Base-by-base conservation (phyloP, 2,113 vertebrate genomes). In the Callionymus lyra region DNA sequence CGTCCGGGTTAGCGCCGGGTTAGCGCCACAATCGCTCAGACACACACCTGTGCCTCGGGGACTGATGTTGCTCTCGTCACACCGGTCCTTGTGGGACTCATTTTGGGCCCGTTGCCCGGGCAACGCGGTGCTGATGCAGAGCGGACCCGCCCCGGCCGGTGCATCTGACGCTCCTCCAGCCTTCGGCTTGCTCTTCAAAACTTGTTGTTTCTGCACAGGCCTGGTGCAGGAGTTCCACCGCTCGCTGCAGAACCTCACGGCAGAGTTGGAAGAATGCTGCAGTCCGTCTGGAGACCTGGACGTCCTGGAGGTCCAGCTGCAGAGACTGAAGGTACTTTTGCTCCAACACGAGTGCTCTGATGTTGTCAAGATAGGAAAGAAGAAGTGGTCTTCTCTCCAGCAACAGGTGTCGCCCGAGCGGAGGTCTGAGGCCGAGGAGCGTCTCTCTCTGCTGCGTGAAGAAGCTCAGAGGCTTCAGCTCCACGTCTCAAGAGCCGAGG, bases 201-300 rank as follows among this genome's bases (percentile, higher is more conserved):
- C 35, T 10, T n/a, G 33, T n/a, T 31, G 10, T 53, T 44, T 12
- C 61, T 12, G 47, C 47, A 61, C 82, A 99, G 95, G 85, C 31
- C 84, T 89, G 12, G 81, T 93, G 70, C 82, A 86, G 63, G 85
- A 83, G 70, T 99, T 98, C 63, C 88, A 89, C 40, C 79, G 83
- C 14, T 94, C 91, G 94, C 85, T 96, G 39, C 74, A 75, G 16
- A 63, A 68, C 48, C 68, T 77, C 53, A 95, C 88, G 66, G 56
- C 65, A 50, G 75, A 79, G 44, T 74, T 91, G 16, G 89, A 85
- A 79, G 79, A 86, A 16, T 87, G 82, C 49, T 86, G 83, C 48
- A 84, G 85, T 46, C 84, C 74, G 34, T 89, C 86, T 41, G 92
- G 90, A 10, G 90, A 94, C 63, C 77, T 79, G 53, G 77, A 77